Conservation (phyloP, 1,140 invertebrate species). For the Liolophura sinensis region DNA sequence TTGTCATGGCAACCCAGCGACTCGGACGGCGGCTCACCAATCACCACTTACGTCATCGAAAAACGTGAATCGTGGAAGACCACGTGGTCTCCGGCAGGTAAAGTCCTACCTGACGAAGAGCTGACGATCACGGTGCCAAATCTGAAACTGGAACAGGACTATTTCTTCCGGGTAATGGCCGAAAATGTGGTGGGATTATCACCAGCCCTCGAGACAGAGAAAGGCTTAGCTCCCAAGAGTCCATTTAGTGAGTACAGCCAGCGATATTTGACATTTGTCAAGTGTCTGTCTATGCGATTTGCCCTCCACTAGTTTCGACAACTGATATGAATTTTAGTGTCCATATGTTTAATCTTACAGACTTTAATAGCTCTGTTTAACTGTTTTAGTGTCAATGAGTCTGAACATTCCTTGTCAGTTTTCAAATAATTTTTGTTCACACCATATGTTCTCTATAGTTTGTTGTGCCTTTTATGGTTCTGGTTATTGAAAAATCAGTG, state of each 20-base stretch:
- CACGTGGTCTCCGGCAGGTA: conserved; percentile 34
- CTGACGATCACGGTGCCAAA: conserved; percentile 68
- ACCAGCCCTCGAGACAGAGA: conserved; percentile 78
- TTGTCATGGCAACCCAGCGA: conserved; percentile 55
- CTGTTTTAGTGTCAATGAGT: too few relatives aligned
- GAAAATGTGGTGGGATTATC: conserved; percentile 93
- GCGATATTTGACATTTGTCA: too few relatives aligned
- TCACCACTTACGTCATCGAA: conserved; percentile 46
- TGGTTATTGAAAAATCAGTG: too few relatives aligned
- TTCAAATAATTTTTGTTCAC: too few relatives aligned
- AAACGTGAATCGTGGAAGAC: conserved; percentile 54
- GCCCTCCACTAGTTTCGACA: too few relatives aligned
- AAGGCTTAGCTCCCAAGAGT: conserved; percentile 37
- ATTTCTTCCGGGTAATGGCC: conserved; percentile 89
- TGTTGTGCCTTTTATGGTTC: too few relatives aligned
- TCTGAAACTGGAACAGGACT: conserved; percentile 90
- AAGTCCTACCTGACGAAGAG: conserved; percentile 26
- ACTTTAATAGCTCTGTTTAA: too few relatives aligned
- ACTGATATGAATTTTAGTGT: too few relatives aligned
- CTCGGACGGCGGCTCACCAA: conserved; percentile 66
- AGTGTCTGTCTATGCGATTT: too few relatives aligned
- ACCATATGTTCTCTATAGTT: too few relatives aligned
- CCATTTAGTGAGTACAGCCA: conserved; percentile 75
- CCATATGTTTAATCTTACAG: too few relatives aligned
- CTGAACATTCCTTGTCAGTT: too few relatives aligned